A percentile compares a stretch with the other conserved stretches of the same genome.
phyloP scores from a whole-genome alignment of 2,888 invertebrate species.

The Drosophila anomalata region DNA sequence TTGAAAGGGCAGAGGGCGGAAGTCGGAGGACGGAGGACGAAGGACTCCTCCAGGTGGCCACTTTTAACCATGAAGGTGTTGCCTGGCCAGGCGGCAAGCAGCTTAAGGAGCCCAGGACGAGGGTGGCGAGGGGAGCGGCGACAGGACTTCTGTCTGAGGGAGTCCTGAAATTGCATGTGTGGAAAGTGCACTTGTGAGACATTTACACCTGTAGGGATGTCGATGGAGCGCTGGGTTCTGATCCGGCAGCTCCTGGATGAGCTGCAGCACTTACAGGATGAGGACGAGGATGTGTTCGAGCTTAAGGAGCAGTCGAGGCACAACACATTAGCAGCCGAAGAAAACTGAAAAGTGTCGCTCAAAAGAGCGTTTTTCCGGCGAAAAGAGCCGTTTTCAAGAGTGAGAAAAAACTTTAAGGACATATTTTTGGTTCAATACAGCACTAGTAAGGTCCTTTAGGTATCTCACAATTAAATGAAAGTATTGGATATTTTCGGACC shows the following conservation, averaged over 20 bases:
- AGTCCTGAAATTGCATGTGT: conserved; percentile 18
- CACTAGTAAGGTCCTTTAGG: not conserved
- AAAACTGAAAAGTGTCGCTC: conserved; percentile 58
- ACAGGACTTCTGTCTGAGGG: conserved; percentile 7
- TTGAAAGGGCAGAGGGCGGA: conserved; percentile 22
- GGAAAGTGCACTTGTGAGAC: conserved; percentile 47
- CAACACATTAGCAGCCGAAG: conserved; percentile 64
- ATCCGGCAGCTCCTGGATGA: conserved; percentile 6
- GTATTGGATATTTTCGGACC: not conserved
- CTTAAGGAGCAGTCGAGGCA: conserved; percentile 34
- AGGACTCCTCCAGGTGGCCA: conserved; percentile 34
- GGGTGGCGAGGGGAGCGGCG: not conserved
- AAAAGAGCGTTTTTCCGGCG: conserved; percentile 43
- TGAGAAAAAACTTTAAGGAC: no score
- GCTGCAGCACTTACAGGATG: conserved; percentile 20
- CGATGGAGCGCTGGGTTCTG: conserved; percentile 23
- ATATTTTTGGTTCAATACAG: no score
- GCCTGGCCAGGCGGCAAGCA: conserved; percentile 20
- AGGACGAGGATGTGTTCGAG: conserved; percentile 11
- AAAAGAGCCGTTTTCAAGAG: conserved; percentile 54
- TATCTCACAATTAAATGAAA: no score
- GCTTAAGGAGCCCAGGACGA: conserved; percentile 29
- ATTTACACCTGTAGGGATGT: conserved; percentile 72
- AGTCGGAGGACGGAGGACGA: not conserved
- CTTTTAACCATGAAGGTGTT: conserved; percentile 42